Evolutionary conservation across 2,888 invertebrate genomes (phyloP), one percentile per base, ranked within the genome.

Genomic region (Synergus umbraculus): DNA sequence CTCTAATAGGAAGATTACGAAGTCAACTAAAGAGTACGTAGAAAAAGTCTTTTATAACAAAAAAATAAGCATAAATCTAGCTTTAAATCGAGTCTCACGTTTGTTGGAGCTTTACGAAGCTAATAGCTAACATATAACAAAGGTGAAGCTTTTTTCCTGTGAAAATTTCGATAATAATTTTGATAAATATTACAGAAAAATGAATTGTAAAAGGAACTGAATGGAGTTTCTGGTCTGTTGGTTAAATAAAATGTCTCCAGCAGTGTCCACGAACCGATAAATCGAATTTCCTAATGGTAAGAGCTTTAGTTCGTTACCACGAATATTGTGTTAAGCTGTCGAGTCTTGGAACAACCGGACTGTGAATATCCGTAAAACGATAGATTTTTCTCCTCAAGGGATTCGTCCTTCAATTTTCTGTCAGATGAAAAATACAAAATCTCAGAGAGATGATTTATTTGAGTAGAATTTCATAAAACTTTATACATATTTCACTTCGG

Each of bases 271-370:
- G 54, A 65, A 60, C 81, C 83, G 81, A 84, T 84, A 85, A 86
- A 86, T 86, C 83, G 84, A 86, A 86, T 86, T 86, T 83, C 82
- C 84, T 85, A 84, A 86, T 85, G 83, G 84, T 85, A 86, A 85
- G 85, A 85, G 84, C 83, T 85, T 85, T 85, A 85, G 85, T 85
- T 86, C 86, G 85, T 86, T 86, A 86, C 83, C 83, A 83, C 84
- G 83, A 83, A 86, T 84, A 85, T 85, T 86, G 85, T 85, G 86
- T 85, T 85, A 85, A 85, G 85, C 85, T 83, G 83, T 83, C 79
- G 83, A 83, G 83, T 83, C 79, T 83, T 77, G 82, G 83, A 83
- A 76, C 81, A 82, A 84, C 78, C 80, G 83, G 82, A 85, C 84
- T 82, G 81, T 85, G 81, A 84, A 85, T 85, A 78, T 78, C 41